A percentile compares a stretch with the other conserved stretches of the same genome.
These are phyloP conservation scores for Arctia plantaginis DNA, from an alignment of 2,888 invertebrate genomes.

Conservation along the genomic window DNA sequence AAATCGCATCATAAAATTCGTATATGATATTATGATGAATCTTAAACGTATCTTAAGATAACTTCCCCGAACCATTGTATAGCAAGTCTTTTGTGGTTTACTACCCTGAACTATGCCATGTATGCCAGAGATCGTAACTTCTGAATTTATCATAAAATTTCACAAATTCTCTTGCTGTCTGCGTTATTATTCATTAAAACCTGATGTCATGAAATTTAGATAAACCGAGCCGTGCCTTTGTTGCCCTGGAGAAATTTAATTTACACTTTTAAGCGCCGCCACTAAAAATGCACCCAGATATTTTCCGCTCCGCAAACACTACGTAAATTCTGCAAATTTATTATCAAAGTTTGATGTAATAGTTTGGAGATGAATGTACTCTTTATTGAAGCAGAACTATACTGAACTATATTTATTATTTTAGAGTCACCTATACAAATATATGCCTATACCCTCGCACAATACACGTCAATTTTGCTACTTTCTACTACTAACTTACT, in stretches of 20 bases:
- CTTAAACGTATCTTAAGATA: neutral
- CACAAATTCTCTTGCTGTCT: constrained; percentile 44
- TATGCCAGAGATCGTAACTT: constrained; percentile 3
- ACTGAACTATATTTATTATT: neutral
- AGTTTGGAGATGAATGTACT: constrained; percentile 32
- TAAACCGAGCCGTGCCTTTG: constrained; percentile 64
- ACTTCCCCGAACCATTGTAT: constrained; percentile 21
- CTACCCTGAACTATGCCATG: constrained; percentile 9
- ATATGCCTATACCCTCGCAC: neutral
- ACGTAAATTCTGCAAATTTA: constrained; percentile 42
- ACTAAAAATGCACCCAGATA: constrained; percentile 56
- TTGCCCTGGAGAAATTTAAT: constrained; percentile 72
- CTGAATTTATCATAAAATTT: constrained; percentile 27
- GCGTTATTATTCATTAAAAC: constrained; percentile 72
- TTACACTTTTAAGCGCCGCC: constrained; percentile 68
- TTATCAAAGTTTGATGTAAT: constrained; percentile 29
- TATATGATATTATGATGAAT: neutral
- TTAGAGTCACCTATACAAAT: neutral
- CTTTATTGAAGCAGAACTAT: constrained; percentile 20
- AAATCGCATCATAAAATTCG: neutral
- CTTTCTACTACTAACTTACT: constrained; percentile 12
- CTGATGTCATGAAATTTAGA: constrained; percentile 73
- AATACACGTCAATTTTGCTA: constrained; percentile 11
- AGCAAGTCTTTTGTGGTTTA: constrained; percentile 27
- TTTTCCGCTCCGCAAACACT: constrained; percentile 51